Base-by-base conservation (phyloP, 2,888 invertebrate species). In the Scaptomyza tumidula region DNA sequence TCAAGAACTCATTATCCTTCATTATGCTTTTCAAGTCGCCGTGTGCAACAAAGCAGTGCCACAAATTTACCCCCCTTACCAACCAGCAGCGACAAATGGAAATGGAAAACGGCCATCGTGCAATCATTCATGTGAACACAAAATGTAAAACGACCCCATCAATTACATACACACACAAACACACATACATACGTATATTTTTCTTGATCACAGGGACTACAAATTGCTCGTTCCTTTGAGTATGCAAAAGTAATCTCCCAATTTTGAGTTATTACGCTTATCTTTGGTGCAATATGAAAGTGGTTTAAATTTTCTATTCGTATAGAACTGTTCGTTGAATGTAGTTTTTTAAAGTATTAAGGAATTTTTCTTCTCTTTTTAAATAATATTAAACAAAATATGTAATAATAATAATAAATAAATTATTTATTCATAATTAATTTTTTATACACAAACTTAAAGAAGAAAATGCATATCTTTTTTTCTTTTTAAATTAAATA, bases 1-100 rank as follows among this genome's bases (percentile, higher is more conserved):
- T 80, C 79, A 80, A 81, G 79, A 78, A 81, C 79, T 80, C 79
- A 80, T 80, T 80, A 80, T 75, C 79, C 75, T 78, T 78, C 78
- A 78, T 78, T 78, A 78, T 78, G 78, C 78, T 71, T 78, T 80
- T 74, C 77, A 63, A 80, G 77, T 60, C 60, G 76, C 73, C 64
- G 77, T 52, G 39, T 52, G 52, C 52, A 52, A 52, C 52, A 52
- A 39, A 39, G 37, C 39, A 52, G n/a, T 39, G 10, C 52, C 52
- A 39, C 41, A 16, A 41, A 14, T 39, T 27, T 3, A 1, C 46
- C 29, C 14, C 37, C 33, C 33, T 33, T 29, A 29, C 35, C 49
- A 16, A 27, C 29, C 11, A 35, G 35, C 14, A 39, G 16, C 16
- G 41, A 41, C 41, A 41, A 16, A 41, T 16, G 10, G 7, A 39